Conservation (phyloP, 2,797 vertebrate species). For the Siniperca undulata region DNA sequence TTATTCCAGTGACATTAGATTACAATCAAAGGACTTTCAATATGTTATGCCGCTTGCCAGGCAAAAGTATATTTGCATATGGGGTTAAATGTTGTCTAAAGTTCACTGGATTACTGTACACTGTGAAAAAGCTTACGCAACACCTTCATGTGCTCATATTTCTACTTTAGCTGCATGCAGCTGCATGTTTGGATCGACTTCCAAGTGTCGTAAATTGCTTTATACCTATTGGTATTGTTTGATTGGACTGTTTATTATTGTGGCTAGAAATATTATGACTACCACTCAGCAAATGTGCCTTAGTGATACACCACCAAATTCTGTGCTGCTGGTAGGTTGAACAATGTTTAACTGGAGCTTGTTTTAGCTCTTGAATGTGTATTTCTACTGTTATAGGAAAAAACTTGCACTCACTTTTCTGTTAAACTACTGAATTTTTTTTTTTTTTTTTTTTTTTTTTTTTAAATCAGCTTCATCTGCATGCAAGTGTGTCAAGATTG, state of each 20-base stretch:
- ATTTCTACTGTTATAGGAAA: constrained; percentile 33
- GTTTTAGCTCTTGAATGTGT: constrained; percentile 30
- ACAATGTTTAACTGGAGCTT: neutral
- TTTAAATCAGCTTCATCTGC: constrained; percentile 17
- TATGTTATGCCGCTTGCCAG: neutral
- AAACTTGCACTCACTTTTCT: constrained; percentile 35
- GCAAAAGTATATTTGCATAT: neutral
- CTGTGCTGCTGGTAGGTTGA: neutral
- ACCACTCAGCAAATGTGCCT: constrained; percentile 53
- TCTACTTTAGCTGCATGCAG: constrained; percentile 2
- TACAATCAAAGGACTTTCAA: constrained; percentile 2
- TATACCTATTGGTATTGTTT: neutral
- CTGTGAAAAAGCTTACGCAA: neutral
- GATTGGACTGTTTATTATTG: constrained; percentile 7
- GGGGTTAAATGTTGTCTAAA: neutral
- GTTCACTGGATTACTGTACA: constrained; percentile 7
- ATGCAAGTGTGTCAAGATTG: neutral
- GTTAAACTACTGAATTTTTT: constrained; percentile 18
- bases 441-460: constrained; percentile 4
- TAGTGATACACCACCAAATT: neutral
- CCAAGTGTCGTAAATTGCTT: neutral
- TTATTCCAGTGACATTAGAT: constrained; percentile 17
- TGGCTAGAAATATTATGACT: constrained; percentile 54
- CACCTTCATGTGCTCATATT: neutral
- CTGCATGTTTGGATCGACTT: constrained; percentile 2